Percentiles rank a stretch among this genome's conserved stretches.
Conservation (phyloP, 1,140 invertebrate species). For the Dreissena rostriformis region DNA sequence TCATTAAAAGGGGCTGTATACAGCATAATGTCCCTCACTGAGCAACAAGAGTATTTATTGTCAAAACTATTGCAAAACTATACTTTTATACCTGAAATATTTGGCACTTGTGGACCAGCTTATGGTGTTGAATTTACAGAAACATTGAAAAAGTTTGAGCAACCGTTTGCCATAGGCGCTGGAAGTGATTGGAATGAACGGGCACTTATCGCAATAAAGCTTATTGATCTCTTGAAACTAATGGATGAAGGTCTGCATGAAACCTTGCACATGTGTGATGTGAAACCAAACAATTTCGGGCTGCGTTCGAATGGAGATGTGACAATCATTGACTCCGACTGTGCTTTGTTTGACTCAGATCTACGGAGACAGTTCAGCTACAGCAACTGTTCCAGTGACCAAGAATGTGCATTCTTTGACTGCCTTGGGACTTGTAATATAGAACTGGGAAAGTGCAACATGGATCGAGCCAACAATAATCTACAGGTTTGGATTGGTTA, state of each 20-base stretch:
- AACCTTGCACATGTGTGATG: slow-evolving; percentile 86
- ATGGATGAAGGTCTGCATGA: slow-evolving; percentile 84
- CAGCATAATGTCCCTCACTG: slow-evolving; percentile 85
- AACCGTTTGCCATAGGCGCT: slow-evolving; percentile 67
- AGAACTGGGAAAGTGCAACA: slow-evolving; percentile 82
- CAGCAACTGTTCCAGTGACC: slow-evolving; percentile 82
- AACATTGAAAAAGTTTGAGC: slow-evolving; percentile 74
- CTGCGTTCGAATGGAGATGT: slow-evolving; percentile 81
- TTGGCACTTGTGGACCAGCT: slow-evolving; percentile 86
- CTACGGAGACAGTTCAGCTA: slow-evolving; percentile 54
- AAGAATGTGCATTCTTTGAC: slow-evolving; percentile 87
- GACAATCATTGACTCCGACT: slow-evolving; percentile 85
- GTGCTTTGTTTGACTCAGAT: slow-evolving; percentile 63
- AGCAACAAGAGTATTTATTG: slow-evolving; percentile 87
- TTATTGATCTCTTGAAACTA: slow-evolving; percentile 85
- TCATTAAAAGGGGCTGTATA: slow-evolving; percentile 79
- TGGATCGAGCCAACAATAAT: slow-evolving; percentile 85
- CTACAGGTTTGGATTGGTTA: slow-evolving; percentile 81
- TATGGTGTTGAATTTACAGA: slow-evolving; percentile 85
- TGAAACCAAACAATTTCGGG: slow-evolving; percentile 87
- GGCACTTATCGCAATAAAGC: slow-evolving; percentile 82
- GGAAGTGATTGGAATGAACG: slow-evolving; percentile 81
- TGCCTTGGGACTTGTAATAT: slow-evolving; percentile 85
- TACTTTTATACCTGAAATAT: slow-evolving; percentile 85
- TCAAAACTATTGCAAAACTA: slow-evolving; percentile 84